Conservation (phyloP, 2,113 vertebrate genomes). For the Pelecanus crispus region DNA sequence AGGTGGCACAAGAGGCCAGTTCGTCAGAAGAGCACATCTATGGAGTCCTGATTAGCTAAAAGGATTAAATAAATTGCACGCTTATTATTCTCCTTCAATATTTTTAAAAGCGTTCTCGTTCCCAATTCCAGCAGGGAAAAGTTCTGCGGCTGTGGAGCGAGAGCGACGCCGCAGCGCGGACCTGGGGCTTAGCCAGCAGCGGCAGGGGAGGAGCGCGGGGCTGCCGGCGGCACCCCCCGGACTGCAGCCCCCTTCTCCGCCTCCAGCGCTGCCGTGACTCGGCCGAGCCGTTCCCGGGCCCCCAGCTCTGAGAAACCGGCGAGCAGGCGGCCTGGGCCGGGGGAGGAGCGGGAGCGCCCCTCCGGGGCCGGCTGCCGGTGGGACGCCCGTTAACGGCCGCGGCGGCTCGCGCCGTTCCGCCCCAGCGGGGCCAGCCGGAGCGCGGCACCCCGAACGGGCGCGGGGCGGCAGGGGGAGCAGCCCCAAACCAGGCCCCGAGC, state of each 20-base stretch:
- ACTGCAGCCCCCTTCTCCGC: background rate
- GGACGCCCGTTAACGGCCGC: background rate
- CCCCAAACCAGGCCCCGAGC: background rate
- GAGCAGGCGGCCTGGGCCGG: background rate
- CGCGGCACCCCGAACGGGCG: background rate
- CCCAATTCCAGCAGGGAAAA: background rate
- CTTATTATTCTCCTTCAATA: background rate
- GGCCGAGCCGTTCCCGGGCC: background rate
- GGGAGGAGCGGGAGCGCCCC: background rate
- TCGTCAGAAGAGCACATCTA: background rate
- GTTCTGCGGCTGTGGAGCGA: background rate
- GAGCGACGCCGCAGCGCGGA: background rate
- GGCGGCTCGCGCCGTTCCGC: background rate
- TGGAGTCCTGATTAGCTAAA: background rate
- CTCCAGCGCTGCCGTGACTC: background rate
- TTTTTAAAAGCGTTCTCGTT: background rate
- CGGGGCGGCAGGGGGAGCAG: too few relatives aligned
- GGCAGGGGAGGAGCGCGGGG: background rate
- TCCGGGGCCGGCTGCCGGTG: background rate
- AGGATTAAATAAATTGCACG: fast-evolving
- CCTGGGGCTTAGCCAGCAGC: fast-evolving
- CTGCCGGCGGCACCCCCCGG: background rate
- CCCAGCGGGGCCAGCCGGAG: background rate
- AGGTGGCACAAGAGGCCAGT: background rate
- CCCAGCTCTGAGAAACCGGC: background rate